Evolutionary conservation across 2,797 vertebrate genomes (phyloP).

Genomic region (Gallinago nigripennis): DNA sequence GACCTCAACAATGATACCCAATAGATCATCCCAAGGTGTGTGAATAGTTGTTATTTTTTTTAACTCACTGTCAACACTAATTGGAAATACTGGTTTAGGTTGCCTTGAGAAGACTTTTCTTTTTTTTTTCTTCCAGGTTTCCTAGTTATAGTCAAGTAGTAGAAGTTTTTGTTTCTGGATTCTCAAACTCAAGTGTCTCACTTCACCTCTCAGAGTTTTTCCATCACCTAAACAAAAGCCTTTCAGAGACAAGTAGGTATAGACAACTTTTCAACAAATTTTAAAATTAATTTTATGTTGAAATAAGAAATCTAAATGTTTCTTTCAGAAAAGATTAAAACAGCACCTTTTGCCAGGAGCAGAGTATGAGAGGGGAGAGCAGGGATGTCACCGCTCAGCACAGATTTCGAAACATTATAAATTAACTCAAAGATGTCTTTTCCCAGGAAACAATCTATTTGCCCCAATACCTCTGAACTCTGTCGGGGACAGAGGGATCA

Average conservation of each 20-base stretch:
- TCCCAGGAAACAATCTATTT: conserved; percentile 7
- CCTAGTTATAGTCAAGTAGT: background rate
- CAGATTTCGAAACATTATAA: background rate
- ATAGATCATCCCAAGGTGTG: background rate
- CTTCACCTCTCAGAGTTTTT: background rate
- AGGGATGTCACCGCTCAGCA: background rate
- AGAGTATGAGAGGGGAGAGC: accelerated
- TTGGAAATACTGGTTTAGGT: background rate
- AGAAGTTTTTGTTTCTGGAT: background rate
- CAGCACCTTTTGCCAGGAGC: background rate
- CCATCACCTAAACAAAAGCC: background rate
- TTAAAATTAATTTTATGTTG: conserved; percentile 15
- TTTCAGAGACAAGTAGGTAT: background rate
- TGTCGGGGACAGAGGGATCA: background rate
- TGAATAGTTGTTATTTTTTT: background rate
- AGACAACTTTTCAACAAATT: background rate
- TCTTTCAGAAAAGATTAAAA: conserved; percentile 3
- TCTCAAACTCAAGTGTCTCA: background rate
- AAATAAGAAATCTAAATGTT: conserved; percentile 19
- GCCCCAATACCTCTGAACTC: background rate
- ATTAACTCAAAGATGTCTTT: background rate
- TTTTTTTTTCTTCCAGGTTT: background rate
- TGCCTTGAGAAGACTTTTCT: background rate
- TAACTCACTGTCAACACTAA: background rate
- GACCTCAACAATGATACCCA: background rate